These are phyloP conservation scores for Cladopsammia gracilis DNA, from an alignment of 64 coral and sea anemone species.

Conservation along the genomic window DNA sequence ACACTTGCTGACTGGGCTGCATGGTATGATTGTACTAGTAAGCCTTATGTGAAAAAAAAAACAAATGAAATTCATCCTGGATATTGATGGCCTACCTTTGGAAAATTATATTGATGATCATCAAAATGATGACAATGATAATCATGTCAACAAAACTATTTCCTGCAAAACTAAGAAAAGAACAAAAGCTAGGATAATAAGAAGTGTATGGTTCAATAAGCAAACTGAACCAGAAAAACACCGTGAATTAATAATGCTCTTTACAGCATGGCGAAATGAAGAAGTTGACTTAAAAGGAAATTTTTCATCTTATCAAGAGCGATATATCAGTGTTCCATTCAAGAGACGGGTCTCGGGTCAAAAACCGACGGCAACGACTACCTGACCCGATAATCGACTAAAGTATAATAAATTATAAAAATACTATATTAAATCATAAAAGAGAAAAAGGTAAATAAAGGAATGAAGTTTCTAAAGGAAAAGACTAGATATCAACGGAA, in stretches of 20 bases:
- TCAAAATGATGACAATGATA: conserved; percentile 81
- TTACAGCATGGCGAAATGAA: too few species aligned
- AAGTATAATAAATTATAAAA: too few species aligned
- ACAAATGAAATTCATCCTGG: conserved; percentile 69
- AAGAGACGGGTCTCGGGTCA: too few species aligned
- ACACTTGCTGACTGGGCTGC: conserved; percentile 65
- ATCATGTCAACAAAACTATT: conserved; percentile 52
- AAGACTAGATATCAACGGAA: too few species aligned
- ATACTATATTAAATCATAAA: too few species aligned
- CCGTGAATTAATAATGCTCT: conserved; percentile 68
- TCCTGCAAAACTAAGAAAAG: conserved; percentile 84
- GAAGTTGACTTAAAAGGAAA: too few species aligned
- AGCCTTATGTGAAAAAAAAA: conserved; percentile 81
- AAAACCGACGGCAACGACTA: too few species aligned
- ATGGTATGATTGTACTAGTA: conserved; percentile 47
- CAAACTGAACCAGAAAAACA: conserved; percentile 69
- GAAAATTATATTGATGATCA: conserved; percentile 81
- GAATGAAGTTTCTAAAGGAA: too few species aligned
- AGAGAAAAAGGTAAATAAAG: too few species aligned
- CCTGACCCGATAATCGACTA: too few species aligned
- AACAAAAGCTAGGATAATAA: conserved; percentile 80
- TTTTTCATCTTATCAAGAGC: too few species aligned
- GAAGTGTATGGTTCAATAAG: conserved; percentile 72
- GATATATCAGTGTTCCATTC: too few species aligned
- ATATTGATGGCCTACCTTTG: conserved; percentile 75